Evolutionary conservation across 1,140 invertebrate species (phyloP).

Genomic region (Eueides isabella): DNA sequence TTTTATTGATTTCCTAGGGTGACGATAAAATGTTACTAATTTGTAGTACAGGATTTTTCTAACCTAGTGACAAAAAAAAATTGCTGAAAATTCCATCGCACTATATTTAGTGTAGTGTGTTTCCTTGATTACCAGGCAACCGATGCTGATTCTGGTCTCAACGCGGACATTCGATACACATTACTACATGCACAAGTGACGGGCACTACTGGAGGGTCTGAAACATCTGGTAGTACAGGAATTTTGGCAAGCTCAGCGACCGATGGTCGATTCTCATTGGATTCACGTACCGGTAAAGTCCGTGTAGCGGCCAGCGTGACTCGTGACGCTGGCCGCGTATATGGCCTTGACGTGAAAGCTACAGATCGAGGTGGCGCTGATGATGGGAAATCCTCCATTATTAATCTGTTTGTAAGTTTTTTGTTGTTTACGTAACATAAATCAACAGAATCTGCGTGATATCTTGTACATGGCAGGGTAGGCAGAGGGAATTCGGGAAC

Average conservation of each 20-base stretch:
- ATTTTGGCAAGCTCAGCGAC: neutral
- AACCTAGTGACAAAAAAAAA: no score
- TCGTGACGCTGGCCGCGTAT: slow-evolving; percentile 87
- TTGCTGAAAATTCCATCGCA: no score
- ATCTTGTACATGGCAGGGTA: no score
- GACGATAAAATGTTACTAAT: no score
- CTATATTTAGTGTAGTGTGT: no score
- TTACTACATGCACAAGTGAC: slow-evolving; percentile 83
- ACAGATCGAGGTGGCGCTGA: slow-evolving; percentile 90
- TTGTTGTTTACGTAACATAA: neutral
- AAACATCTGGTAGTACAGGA: slow-evolving; percentile 49
- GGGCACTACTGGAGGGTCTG: slow-evolving; percentile 83
- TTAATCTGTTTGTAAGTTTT: slow-evolving; percentile 90
- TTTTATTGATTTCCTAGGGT: no score
- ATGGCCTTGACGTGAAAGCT: slow-evolving; percentile 94
- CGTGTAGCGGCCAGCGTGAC: slow-evolving; percentile 86
- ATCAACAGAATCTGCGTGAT: no score
- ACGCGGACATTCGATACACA: slow-evolving; percentile 89
- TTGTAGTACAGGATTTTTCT: no score
- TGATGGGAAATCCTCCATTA: slow-evolving; percentile 90
- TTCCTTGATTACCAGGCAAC: slow-evolving; percentile 81
- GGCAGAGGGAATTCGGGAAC: no score
- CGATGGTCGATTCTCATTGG: slow-evolving; percentile 85
- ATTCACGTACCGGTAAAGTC: slow-evolving; percentile 88
- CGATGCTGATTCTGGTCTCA: slow-evolving; percentile 89